Evolutionary conservation across 2,797 vertebrate genomes (phyloP).

Genomic region (Paramormyrops hopkinsi): DNA sequence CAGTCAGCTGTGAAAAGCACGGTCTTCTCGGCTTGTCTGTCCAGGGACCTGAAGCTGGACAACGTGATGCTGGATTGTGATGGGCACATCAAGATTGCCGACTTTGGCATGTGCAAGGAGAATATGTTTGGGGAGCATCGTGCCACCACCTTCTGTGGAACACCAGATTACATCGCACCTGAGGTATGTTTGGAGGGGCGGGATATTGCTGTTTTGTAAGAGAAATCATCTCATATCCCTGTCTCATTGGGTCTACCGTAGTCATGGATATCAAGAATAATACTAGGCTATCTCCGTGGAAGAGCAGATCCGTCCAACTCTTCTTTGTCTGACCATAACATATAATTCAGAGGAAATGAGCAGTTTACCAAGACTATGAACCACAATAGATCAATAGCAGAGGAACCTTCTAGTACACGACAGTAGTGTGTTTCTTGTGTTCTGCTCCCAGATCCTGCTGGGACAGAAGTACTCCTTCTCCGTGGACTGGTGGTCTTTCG

Average conservation of each 20-base stretch:
- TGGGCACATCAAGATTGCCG: conserved; percentile 94
- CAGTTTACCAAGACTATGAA: not conserved
- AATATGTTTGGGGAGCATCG: conserved; percentile 69
- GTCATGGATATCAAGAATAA: not conserved
- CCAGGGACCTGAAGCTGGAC: conserved; percentile 93
- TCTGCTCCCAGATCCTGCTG: conserved; percentile 72
- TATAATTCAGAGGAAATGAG: not conserved
- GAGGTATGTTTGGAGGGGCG: conserved; percentile 63
- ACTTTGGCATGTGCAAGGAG: conserved; percentile 98
- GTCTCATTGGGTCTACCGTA: not conserved
- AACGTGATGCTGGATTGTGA: conserved; percentile 90
- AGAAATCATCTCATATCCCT: not conserved
- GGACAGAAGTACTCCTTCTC: conserved; percentile 91
- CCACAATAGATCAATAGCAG: not conserved
- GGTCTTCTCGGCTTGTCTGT: not conserved
- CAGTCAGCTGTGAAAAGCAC: not conserved
- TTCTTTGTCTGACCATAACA: not conserved
- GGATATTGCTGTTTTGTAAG: not conserved
- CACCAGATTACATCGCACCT: conserved; percentile 94
- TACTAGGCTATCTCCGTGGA: not conserved
- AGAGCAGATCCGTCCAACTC: not conserved
- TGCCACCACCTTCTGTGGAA: conserved; percentile 92
- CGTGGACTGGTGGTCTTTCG: conserved; percentile 99
- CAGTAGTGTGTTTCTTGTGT: not conserved
- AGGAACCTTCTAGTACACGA: not conserved